These are phyloP conservation scores for Pinctada fucata DNA, from an alignment of 2,888 invertebrate genomes.

Conservation along the genomic window DNA sequence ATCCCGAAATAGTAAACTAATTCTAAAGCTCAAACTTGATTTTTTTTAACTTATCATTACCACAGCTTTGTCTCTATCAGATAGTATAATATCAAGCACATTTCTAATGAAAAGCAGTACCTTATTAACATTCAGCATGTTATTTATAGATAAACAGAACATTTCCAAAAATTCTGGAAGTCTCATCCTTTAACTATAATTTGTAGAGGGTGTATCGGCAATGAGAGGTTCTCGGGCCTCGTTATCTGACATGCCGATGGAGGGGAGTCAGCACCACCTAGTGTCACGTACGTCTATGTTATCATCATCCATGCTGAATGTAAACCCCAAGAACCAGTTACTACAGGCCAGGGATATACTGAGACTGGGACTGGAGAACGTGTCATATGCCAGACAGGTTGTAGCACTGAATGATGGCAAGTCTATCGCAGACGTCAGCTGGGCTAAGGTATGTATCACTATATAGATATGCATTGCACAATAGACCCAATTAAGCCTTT, in stretches of 20 bases:
- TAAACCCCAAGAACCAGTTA: slow-evolving; percentile 63
- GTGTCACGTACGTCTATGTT: slow-evolving; percentile 58
- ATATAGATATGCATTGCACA: not conserved
- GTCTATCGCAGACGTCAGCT: slow-evolving; percentile 73
- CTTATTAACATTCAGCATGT: no score
- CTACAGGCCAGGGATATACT: slow-evolving; percentile 71
- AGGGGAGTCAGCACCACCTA: slow-evolving; percentile 51
- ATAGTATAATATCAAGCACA: no score
- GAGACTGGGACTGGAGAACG: slow-evolving; percentile 70
- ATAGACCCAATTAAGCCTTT: not conserved
- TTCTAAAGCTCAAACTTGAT: no score
- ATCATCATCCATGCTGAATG: slow-evolving; percentile 59
- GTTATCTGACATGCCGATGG: slow-evolving; percentile 55
- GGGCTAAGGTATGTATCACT: slow-evolving; percentile 69
- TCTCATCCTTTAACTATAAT: no score
- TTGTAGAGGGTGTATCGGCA: slow-evolving; percentile 53
- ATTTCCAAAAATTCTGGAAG: no score
- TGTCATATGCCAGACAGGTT: slow-evolving; percentile 70
- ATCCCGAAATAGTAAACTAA: no score
- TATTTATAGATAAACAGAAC: no score
- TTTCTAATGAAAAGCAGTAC: no score
- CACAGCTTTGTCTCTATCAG: no score
- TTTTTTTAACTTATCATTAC: no score
- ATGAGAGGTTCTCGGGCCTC: slow-evolving; percentile 63
- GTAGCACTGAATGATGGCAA: slow-evolving; percentile 71